Conservation (phyloP, 2,113 vertebrate genomes). For the Leptobrachium leishanense region DNA sequence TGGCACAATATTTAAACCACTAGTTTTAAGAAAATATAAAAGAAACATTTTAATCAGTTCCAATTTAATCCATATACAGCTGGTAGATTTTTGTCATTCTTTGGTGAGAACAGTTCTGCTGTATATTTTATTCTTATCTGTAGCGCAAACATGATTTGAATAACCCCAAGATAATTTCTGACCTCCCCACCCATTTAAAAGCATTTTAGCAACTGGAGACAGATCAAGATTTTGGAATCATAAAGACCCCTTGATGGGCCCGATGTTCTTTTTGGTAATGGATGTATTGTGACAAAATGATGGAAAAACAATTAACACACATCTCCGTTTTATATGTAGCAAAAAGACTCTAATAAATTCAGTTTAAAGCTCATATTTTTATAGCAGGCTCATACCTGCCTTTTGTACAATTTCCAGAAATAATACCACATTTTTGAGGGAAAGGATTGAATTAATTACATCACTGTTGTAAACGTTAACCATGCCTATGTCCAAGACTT, state of each 20-base stretch:
- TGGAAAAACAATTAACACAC: constrained; percentile 27
- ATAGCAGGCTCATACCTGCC: constrained; percentile 6
- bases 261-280: constrained; percentile 33
- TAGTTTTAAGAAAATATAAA: background rate
- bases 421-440: constrained; percentile 2
- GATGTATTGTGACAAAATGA: constrained; percentile 35
- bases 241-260: constrained; percentile 32
- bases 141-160: constrained; percentile 31
- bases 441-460: background rate
- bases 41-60: background rate
- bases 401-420: constrained; percentile 6
- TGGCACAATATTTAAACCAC: background rate
- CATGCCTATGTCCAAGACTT: background rate
- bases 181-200: constrained; percentile 38
- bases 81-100: background rate
- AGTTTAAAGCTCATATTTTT: constrained; percentile 35
- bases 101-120: constrained; percentile 7
- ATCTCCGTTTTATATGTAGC: constrained; percentile 2
- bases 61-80: background rate
- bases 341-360: constrained; percentile 11
- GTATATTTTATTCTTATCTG: constrained; percentile 23
- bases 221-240: constrained; percentile 27
- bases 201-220: constrained; percentile 9
- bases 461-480: background rate
- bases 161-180: constrained; percentile 17